Evolutionary conservation across 2,888 invertebrate species (phyloP), one percentile per base, ranked within the genome.

Genomic region (Ophioninae sp.): DNA sequence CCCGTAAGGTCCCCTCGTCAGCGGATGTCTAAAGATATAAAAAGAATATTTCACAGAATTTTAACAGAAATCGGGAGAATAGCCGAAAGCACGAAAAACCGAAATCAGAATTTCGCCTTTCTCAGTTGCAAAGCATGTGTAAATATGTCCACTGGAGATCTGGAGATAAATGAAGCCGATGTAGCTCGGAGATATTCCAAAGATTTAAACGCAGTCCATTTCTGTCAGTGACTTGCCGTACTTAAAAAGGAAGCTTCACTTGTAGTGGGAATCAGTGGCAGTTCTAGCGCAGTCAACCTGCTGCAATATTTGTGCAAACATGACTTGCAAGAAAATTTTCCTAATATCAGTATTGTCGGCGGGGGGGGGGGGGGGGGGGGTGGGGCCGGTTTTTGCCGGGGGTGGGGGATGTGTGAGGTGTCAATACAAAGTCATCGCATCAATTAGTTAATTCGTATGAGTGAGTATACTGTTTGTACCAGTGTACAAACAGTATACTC

Each of bases 111-210:
- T 23, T 30, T 64, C 30, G 23, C 62, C 30, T 64, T 64, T 13
- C 30, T 64, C 30, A 30, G 13, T 30, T 30, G 62, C 30, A 39
- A 57, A 6, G 73, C 59, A n/a, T 72, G 73, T 64, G 50, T 74
- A 64, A 62, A 74, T 56, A 82, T 82, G 74, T 72, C 81, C 13
- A 50, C 56, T 79, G 74, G 74, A 21, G 82, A 82, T 50, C 80
- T 82, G 41, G 62, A 30, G 20, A 81, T 74, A 37, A 37, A 81
- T 39, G 73, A 67, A 61, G 73, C 73, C 39, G 64, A 64, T 30
- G 30, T 64, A 7, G 64, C 64, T 23, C 37, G 8, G 17, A 64
- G 17, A 64, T 64, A 64, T 64, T 61, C 21, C 20, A 61, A 6
- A 61, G 61, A 61, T 20, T 21, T 61, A 23, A 61, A 61, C 23